Conservation (phyloP, 2,797 vertebrate species). For the Muscicapa comitata region DNA sequence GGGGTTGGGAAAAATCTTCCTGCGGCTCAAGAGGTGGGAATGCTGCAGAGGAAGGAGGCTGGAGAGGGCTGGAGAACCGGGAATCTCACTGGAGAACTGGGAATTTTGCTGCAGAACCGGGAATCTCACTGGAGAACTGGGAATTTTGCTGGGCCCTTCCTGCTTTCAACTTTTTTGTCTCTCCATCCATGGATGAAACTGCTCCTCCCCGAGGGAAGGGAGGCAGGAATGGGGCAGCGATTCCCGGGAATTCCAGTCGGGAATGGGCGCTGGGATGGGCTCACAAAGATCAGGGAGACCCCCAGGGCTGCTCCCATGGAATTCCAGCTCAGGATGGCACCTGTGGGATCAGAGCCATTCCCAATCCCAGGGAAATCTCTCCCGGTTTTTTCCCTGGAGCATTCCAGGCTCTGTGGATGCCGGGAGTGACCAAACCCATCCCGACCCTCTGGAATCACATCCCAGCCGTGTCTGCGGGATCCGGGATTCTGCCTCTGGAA, state of each 20-base stretch:
- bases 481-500: not conserved
- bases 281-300: fast-evolving
- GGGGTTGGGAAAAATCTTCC: too few species aligned
- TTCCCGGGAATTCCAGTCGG: not conserved
- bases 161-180: constrained; percentile 15
- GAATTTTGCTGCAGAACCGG: not conserved
- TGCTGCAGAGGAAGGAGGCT: not conserved
- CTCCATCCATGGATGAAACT: constrained; percentile 6
- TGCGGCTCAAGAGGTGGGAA: not conserved
- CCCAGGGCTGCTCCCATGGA: not conserved
- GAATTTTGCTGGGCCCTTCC: not conserved
- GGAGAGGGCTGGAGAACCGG: not conserved
- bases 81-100: fast-evolving
- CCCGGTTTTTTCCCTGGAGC: not conserved
- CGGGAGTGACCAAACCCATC: not conserved
- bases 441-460: not conserved
- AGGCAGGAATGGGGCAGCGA: not conserved
- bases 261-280: fast-evolving
- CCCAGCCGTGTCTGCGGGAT: not conserved
- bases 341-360: not conserved
- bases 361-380: not conserved
- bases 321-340: not conserved
- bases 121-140: fast-evolving
- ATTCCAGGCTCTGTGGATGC: not conserved
- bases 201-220: not conserved